Percentiles rank a stretch among this genome's conserved stretches.
Evolutionary conservation across 2,888 invertebrate genomes (phyloP).

Genomic region (Acrobasis suavella): DNA sequence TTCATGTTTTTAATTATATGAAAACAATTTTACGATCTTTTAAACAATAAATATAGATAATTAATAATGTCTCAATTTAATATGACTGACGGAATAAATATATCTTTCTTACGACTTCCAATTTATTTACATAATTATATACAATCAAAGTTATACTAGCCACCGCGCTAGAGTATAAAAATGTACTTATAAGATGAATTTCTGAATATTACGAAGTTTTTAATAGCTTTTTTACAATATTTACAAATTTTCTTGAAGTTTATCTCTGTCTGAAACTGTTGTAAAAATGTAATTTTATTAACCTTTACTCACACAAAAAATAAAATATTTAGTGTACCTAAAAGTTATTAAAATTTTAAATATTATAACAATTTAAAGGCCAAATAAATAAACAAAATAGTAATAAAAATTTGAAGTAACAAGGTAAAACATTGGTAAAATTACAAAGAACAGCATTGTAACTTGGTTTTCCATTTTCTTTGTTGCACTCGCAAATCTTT

Average conservation of each 20-base stretch:
- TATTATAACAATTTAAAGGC: slow-evolving; percentile 10
- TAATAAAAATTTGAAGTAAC: not conserved
- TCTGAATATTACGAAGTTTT: slow-evolving; percentile 32
- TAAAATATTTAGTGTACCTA: not conserved
- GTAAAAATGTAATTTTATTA: not conserved
- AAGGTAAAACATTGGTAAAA: slow-evolving; percentile 1
- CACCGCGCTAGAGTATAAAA: slow-evolving; percentile 60
- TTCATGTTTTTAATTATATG: slow-evolving; percentile 69
- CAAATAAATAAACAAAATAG: not conserved
- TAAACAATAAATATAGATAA: slow-evolving; percentile 74
- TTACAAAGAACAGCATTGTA: slow-evolving; percentile 1
- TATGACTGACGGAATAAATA: slow-evolving; percentile 76
- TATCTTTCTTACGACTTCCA: slow-evolving; percentile 58
- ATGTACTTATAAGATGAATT: slow-evolving; percentile 51
- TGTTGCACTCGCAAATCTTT: slow-evolving; percentile 18
- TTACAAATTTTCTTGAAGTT: slow-evolving; percentile 47
- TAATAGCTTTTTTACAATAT: slow-evolving; percentile 65
- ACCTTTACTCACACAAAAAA: not conserved
- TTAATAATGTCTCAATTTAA: slow-evolving; percentile 65
- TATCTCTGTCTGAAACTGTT: not conserved
- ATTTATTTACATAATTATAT: slow-evolving; percentile 72
- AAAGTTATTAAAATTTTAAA: slow-evolving; percentile 22
- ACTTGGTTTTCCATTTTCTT: not conserved
- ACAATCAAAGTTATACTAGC: slow-evolving; percentile 60
- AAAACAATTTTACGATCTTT: slow-evolving; percentile 78